phyloP scores from a whole-genome alignment of 35 echinoderm and acorn worm species.

The Amphiura filiformis region DNA sequence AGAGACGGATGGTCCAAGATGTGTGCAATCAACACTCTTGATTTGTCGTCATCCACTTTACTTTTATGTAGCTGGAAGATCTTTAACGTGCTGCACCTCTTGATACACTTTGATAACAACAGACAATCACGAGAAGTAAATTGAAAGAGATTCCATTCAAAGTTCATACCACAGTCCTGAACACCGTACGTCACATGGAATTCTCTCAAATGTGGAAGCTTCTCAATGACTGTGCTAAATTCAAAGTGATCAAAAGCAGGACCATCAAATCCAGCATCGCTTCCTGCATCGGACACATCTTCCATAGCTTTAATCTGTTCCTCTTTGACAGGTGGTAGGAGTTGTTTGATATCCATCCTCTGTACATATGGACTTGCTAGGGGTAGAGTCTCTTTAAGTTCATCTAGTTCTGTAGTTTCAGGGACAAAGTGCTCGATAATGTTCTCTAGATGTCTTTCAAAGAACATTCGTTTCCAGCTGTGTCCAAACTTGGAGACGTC shows the following conservation, averaged over 20 bases:
- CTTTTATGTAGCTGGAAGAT: slow-evolving; percentile 91
- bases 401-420: slow-evolving; percentile 73
- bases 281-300: slow-evolving; percentile 87
- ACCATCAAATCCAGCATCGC: slow-evolving; percentile 80
- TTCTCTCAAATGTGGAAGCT: slow-evolving; percentile 75
- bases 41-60: slow-evolving; percentile 96
- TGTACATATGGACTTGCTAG: slow-evolving; percentile 82
- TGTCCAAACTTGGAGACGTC: slow-evolving; percentile 86
- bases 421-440: slow-evolving; percentile 98
- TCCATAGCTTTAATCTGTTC: slow-evolving; percentile 72
- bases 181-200: slow-evolving; percentile 92
- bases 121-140: slow-evolving; percentile 92
- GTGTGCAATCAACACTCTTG: slow-evolving; percentile 81
- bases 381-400: slow-evolving; percentile 55
- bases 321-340: slow-evolving; percentile 96
- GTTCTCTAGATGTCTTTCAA: slow-evolving; percentile 89
- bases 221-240: slow-evolving; percentile 77
- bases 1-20: slow-evolving; percentile 85
- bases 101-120: slow-evolving; percentile 84
- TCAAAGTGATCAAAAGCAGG: slow-evolving; percentile 97
- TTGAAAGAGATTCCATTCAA: slow-evolving; percentile 98
- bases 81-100: slow-evolving; percentile 70
- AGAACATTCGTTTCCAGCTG: slow-evolving; percentile 98
- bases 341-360: slow-evolving; percentile 82
- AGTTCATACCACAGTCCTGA: slow-evolving; percentile 97